Conservation (phyloP, 2,888 invertebrate species). For the Spisula subtruncata region DNA sequence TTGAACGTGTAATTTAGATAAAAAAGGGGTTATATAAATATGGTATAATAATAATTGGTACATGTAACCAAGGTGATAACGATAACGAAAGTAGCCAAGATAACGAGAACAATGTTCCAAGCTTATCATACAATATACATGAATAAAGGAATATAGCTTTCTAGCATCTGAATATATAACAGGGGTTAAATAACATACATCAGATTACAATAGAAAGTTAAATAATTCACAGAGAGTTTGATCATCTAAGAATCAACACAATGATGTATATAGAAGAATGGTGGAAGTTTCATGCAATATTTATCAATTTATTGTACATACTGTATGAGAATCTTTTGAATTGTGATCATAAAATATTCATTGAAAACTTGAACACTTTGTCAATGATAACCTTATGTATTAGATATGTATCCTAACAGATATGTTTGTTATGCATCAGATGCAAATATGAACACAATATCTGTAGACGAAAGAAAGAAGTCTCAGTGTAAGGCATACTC, state of each 20-base stretch:
- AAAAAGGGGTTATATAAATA: not conserved
- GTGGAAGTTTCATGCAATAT: not conserved
- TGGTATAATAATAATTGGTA: too few species aligned
- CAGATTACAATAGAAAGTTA: not conserved
- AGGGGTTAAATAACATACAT: not conserved
- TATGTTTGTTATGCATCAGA: too few species aligned
- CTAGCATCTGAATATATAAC: not conserved
- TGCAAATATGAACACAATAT: not conserved
- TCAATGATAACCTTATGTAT: not conserved
- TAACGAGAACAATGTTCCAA: not conserved
- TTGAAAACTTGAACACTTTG: not conserved
- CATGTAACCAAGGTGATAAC: not conserved
- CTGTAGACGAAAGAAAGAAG: not conserved
- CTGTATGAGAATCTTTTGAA: not conserved
- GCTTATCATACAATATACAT: not conserved
- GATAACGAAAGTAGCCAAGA: not conserved
- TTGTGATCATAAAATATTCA: conserved; percentile 21
- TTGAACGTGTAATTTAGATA: too few species aligned
- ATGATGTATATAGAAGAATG: not conserved
- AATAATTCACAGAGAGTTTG: not conserved
- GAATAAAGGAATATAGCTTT: not conserved
- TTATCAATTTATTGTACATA: not conserved
- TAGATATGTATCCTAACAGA: not conserved
- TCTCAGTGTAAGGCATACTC: not conserved
- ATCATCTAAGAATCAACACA: not conserved